Conservation (phyloP, 2,888 invertebrate genomes). For the Hecatera dysodea region DNA sequence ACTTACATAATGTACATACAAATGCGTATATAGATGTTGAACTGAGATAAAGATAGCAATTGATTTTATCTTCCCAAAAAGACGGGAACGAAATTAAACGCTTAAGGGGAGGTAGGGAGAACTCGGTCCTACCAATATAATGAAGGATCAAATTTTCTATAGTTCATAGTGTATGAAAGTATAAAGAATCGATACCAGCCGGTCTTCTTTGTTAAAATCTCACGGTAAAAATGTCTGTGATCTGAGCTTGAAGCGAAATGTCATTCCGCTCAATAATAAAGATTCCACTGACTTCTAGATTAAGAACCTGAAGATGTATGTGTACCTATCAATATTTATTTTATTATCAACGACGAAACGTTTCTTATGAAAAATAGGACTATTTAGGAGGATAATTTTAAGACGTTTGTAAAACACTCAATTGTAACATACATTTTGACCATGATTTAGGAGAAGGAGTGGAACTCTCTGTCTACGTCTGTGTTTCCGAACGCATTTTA, state of each 20-base stretch:
- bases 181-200: constrained; percentile 5
- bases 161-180: neutral
- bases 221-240: neutral
- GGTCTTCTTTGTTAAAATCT: neutral
- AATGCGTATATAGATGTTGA: constrained; percentile 9
- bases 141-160: constrained; percentile 15
- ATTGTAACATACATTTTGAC: too few species aligned
- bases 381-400: too few species aligned
- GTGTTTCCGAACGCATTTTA: too few species aligned
- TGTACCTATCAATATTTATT: too few species aligned
- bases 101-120: constrained; percentile 30
- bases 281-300: too few species aligned
- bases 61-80: constrained; percentile 45
- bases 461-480: too few species aligned
- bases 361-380: too few species aligned
- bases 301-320: too few species aligned
- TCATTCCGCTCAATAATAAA: neutral
- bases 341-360: too few species aligned
- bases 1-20: neutral
- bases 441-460: too few species aligned
- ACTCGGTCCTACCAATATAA: constrained; percentile 22
- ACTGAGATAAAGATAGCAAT: constrained; percentile 31
- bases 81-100: constrained; percentile 48
- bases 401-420: too few species aligned
- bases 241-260: neutral